Evolutionary conservation across 2,113 vertebrate species (phyloP).

Genomic region (Ochotona princeps): DNA sequence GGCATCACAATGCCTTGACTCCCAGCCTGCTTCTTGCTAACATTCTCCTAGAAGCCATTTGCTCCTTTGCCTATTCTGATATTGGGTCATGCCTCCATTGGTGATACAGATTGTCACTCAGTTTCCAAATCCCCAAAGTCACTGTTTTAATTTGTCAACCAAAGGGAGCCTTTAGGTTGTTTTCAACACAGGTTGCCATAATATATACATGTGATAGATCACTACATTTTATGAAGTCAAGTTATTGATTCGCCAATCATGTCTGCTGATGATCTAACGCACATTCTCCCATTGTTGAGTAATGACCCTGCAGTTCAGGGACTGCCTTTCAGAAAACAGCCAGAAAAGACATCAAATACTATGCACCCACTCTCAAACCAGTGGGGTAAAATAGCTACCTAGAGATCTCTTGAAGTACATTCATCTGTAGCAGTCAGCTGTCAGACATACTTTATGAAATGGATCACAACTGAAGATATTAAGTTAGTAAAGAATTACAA

Average conservation of each 20-base stretch:
- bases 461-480: background rate
- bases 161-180: background rate
- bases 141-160: background rate
- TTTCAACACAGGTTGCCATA: background rate
- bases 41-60: rapidly evolving
- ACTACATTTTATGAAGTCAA: background rate
- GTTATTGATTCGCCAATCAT: background rate
- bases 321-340: background rate
- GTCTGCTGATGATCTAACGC: background rate
- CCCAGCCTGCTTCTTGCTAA: rapidly evolving
- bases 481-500: background rate
- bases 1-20: rapidly evolving
- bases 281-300: background rate
- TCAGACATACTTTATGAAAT: background rate
- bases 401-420: background rate
- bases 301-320: background rate
- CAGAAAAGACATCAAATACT: background rate
- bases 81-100: too few relatives aligned
- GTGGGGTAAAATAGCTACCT: background rate
- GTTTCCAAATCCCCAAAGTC: background rate
- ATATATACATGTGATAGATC: background rate
- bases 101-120: background rate
- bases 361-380: background rate
- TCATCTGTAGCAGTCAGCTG: background rate
- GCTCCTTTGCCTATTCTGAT: background rate